These are phyloP conservation scores for Latheticus oryzae DNA, from an alignment of 2,888 invertebrate species.

Conservation along the genomic window DNA sequence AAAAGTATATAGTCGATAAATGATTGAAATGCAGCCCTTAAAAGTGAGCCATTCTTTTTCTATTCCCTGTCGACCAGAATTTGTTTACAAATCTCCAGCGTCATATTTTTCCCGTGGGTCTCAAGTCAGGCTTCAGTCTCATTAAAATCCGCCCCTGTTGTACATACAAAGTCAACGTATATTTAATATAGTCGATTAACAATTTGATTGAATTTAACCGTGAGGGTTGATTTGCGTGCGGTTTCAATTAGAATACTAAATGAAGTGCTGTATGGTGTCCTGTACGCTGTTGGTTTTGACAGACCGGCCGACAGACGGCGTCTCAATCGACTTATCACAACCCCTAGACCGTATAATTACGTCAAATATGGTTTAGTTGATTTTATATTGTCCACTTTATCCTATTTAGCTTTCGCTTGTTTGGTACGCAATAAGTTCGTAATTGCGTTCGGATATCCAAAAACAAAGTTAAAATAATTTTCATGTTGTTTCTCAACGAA, in stretches of 20 bases:
- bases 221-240: slow-evolving; percentile 31
- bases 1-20: too few species aligned
- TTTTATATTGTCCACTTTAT: slow-evolving; percentile 35
- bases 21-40: too few species aligned
- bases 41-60: too few species aligned
- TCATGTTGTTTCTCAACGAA: too few species aligned
- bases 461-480: too few species aligned
- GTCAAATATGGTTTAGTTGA: slow-evolving; percentile 24
- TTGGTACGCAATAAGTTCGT: slow-evolving; percentile 17
- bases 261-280: slow-evolving; percentile 42
- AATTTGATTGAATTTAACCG: slow-evolving; percentile 46
- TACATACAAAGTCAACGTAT: slow-evolving; percentile 31
- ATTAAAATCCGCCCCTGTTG: slow-evolving; percentile 28
- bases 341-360: slow-evolving; percentile 20
- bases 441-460: slow-evolving; percentile 25
- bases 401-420: slow-evolving; percentile 24
- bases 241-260: slow-evolving; percentile 49
- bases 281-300: slow-evolving; percentile 30
- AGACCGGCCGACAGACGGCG: slow-evolving; percentile 27
- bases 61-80: slow-evolving; percentile 1
- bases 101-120: slow-evolving; percentile 22
- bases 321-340: slow-evolving; percentile 26
- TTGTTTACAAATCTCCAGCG: slow-evolving; percentile 23
- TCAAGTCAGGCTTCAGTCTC: slow-evolving; percentile 27
- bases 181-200: slow-evolving; percentile 41